phyloP scores from a whole-genome alignment of 2,797 vertebrate species.

The Dendrocincla fuliginosa region DNA sequence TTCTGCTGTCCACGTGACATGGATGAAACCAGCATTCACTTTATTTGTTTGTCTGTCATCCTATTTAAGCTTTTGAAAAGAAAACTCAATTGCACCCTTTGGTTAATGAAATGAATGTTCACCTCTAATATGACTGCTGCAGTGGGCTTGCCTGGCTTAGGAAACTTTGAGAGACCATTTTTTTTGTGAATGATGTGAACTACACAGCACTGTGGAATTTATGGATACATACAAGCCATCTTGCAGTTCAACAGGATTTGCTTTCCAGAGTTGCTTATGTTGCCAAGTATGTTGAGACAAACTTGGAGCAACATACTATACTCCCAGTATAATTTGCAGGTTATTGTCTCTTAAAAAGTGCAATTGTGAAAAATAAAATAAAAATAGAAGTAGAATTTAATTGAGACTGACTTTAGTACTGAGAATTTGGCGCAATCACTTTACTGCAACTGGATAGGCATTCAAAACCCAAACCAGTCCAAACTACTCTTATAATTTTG shows the following conservation, averaged over 20 bases:
- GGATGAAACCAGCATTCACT: neutral
- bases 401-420: neutral
- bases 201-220: neutral
- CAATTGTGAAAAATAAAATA: neutral
- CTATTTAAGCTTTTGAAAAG: neutral
- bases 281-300: neutral
- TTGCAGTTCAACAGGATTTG: neutral
- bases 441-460: neutral
- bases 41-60: neutral
- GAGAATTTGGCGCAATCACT: neutral
- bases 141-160: neutral
- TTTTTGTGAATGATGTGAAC: neutral
- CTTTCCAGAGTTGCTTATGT: neutral
- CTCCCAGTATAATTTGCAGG: neutral
- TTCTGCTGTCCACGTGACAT: neutral
- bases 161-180: neutral
- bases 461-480: neutral
- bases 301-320: neutral
- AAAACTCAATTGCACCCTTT: accelerated
- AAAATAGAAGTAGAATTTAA: neutral
- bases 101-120: neutral
- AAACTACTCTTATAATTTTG: neutral
- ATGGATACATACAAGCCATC: too few species aligned
- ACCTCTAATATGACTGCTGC: neutral
- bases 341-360: neutral